These are phyloP conservation scores for Camelus bactrianus DNA, from an alignment of 2,113 vertebrate genomes.

Conservation along the genomic window DNA sequence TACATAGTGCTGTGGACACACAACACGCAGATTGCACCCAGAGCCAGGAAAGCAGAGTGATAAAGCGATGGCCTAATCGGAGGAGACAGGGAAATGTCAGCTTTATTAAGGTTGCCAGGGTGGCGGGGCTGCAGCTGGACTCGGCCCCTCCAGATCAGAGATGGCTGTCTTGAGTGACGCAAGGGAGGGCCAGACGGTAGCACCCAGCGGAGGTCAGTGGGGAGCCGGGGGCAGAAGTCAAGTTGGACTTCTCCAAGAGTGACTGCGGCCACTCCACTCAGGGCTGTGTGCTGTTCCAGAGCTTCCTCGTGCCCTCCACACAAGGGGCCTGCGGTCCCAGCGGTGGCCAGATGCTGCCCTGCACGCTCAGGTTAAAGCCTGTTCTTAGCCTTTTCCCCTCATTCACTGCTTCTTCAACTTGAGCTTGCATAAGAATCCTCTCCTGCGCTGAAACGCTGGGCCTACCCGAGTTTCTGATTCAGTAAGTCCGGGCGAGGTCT, in stretches of 20 bases:
- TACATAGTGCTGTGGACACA: conserved; percentile 88
- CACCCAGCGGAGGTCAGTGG: background rate
- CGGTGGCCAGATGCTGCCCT: background rate
- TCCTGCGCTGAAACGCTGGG: background rate
- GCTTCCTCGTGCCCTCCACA: background rate
- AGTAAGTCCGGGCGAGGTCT: background rate
- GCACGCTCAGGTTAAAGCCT: background rate
- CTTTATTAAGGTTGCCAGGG: conserved; percentile 78
- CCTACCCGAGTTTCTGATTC: background rate
- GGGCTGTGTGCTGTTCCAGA: background rate
- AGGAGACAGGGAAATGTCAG: conserved; percentile 87
- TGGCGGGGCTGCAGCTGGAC: conserved; percentile 64
- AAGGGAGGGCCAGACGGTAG: background rate
- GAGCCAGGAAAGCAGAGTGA: conserved; percentile 81
- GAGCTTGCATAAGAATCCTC: background rate
- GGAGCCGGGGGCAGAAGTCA: background rate
- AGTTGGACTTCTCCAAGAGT: background rate
- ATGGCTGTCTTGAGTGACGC: background rate
- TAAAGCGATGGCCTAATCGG: conserved; percentile 83
- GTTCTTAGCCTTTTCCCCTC: background rate
- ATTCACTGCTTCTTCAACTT: background rate
- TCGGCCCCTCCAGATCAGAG: background rate
- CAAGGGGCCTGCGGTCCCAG: background rate
- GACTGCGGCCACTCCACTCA: fast-evolving
- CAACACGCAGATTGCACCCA: conserved; percentile 80